Conservation (phyloP, 1,140 invertebrate genomes). For the Potamilus streckersoni region DNA sequence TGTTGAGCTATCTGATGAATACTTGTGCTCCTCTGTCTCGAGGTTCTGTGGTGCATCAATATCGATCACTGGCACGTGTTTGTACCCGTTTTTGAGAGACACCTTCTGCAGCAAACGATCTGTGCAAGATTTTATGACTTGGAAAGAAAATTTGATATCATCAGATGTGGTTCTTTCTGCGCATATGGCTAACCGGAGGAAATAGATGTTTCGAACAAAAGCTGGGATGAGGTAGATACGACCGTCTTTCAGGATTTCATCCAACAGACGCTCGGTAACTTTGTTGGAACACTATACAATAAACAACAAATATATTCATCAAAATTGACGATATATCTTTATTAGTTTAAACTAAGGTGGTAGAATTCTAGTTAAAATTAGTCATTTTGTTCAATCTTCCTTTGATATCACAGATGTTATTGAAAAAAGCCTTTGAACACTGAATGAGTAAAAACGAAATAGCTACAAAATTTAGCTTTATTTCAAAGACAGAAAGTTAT, state of each 20-base stretch:
- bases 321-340: background rate
- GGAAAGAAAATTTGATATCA: conserved; percentile 39
- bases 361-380: background rate
- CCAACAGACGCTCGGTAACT: conserved; percentile 34
- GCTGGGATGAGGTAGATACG: conserved; percentile 47
- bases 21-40: too few species aligned
- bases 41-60: conserved; percentile 2
- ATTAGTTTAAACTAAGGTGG: background rate
- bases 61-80: conserved; percentile 23
- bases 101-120: conserved; percentile 24
- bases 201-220: conserved; percentile 36
- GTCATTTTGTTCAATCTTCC: background rate
- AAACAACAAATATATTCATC: background rate
- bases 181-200: conserved; percentile 44
- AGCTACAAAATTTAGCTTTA: too few species aligned
- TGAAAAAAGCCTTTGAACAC: background rate
- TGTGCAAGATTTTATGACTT: conserved; percentile 29
- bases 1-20: too few species aligned
- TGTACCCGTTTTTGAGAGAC: background rate
- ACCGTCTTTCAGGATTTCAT: conserved; percentile 38
- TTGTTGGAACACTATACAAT: conserved; percentile 33
- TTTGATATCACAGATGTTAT: background rate
- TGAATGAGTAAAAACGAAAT: background rate
- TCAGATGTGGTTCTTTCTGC: conserved; percentile 43
- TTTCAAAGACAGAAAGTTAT: too few species aligned